phyloP scores from a whole-genome alignment of 2,797 vertebrate species.

The Alcedo quadribrachys region DNA sequence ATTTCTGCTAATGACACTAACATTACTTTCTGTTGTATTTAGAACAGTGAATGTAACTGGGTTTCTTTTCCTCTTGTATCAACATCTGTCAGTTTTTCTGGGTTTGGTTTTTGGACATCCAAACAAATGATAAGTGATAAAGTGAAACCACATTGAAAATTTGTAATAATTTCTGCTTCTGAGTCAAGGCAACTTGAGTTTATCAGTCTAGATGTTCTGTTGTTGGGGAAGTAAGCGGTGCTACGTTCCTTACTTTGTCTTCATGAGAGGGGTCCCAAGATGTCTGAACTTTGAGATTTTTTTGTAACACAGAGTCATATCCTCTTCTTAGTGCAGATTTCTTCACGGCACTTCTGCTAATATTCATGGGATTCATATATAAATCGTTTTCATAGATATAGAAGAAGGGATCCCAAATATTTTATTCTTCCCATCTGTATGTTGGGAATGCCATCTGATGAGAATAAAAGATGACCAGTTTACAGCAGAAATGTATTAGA shows the following conservation, averaged over 20 bases:
- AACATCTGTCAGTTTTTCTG: not conserved
- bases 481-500: not conserved
- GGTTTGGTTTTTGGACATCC: not conserved
- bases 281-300: not conserved
- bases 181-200: not conserved
- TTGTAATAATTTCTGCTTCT: conserved; percentile 14
- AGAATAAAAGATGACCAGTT: not conserved
- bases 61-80: not conserved
- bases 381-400: not conserved
- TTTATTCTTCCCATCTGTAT: not conserved
- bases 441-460: not conserved
- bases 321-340: not conserved
- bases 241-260: not conserved
- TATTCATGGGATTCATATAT: not conserved
- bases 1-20: not conserved
- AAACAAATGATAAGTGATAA: not conserved
- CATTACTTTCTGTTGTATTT: not conserved
- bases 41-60: not conserved
- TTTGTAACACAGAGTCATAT: not conserved
- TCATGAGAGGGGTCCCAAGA: not conserved
- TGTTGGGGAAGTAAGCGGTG: not conserved
- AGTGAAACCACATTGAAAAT: not conserved
- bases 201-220: not conserved
- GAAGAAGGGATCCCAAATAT: not conserved
- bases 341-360: not conserved